phyloP scores from a whole-genome alignment of 2,113 vertebrate species.

The Petromus typicus region DNA sequence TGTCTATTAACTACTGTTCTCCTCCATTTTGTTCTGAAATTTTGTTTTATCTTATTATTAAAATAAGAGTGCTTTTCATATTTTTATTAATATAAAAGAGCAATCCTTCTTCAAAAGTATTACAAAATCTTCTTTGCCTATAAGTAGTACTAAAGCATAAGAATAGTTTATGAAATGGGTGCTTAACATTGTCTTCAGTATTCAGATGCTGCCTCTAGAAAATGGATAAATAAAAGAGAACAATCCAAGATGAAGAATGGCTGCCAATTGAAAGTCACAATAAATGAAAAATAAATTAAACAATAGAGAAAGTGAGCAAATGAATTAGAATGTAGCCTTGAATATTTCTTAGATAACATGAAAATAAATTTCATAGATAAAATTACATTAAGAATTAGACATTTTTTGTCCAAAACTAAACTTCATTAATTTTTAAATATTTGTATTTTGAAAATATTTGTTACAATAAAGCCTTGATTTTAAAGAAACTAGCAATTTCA shows the following conservation, averaged over 20 bases:
- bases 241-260: not conserved
- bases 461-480: not conserved
- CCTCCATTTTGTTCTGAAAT: not conserved
- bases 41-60: not conserved
- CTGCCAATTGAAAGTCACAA: not conserved
- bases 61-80: not conserved
- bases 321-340: not conserved
- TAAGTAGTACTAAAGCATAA: not conserved
- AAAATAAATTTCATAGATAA: constrained; percentile 17
- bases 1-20: not conserved
- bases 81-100: not conserved
- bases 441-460: not conserved
- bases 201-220: not conserved
- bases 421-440: not conserved
- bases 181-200: not conserved
- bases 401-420: not conserved
- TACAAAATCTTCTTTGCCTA: not conserved
- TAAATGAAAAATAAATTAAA: not conserved
- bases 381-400: not conserved
- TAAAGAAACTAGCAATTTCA: not conserved
- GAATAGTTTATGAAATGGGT: constrained; percentile 46
- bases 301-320: not conserved
- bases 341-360: constrained; percentile 17
- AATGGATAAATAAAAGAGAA: not conserved
- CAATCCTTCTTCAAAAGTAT: not conserved